Evolutionary conservation across 30 jellyfish, hydroid and myxozoan species (phyloP).

Genomic region (Aurelia sp.): DNA sequence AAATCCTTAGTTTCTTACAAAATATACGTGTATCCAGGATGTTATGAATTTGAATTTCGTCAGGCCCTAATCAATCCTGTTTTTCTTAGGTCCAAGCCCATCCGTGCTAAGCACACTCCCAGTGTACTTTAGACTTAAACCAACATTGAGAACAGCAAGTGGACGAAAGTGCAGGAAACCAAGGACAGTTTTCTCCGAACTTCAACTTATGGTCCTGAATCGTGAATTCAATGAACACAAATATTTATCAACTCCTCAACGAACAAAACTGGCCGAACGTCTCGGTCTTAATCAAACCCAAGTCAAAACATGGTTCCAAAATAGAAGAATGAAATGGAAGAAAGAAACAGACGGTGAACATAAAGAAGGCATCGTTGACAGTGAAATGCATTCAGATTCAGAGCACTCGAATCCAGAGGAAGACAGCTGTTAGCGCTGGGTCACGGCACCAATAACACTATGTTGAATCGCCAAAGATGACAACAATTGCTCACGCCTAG

Average conservation of each 20-base stretch:
- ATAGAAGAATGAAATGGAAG: conserved; percentile 99
- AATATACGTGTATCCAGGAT: no score
- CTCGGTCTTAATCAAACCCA: conserved; percentile 98
- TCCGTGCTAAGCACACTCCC: conserved; percentile 87
- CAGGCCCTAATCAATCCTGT: background rate
- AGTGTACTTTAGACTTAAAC: conserved; percentile 89
- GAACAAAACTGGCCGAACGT: conserved; percentile 97
- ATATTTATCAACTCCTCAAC: conserved; percentile 95
- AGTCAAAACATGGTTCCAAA: conserved; percentile 97
- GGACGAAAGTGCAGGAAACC: conserved; percentile 99
- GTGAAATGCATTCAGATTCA: conserved; percentile 64
- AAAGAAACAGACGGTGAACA: conserved; percentile 92
- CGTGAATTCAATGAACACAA: conserved; percentile 96
- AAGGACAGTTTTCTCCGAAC: conserved; percentile 95
- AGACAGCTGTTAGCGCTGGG: conserved; percentile 39
- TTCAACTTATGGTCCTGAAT: conserved; percentile 95
- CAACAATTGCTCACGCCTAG: no score
- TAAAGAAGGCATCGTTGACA: conserved; percentile 43
- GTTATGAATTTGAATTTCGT: no score
- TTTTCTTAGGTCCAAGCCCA: conserved; percentile 73
- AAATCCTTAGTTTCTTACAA: no score
- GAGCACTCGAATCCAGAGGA: conserved; percentile 52
- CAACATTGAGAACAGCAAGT: conserved; percentile 82
- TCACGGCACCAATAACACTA: conserved; percentile 11
- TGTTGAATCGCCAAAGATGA: background rate